A percentile compares a stretch with the other conserved stretches of the same genome.
Evolutionary conservation across 2,797 vertebrate species (phyloP).

Genomic region (Synanceia verrucosa): DNA sequence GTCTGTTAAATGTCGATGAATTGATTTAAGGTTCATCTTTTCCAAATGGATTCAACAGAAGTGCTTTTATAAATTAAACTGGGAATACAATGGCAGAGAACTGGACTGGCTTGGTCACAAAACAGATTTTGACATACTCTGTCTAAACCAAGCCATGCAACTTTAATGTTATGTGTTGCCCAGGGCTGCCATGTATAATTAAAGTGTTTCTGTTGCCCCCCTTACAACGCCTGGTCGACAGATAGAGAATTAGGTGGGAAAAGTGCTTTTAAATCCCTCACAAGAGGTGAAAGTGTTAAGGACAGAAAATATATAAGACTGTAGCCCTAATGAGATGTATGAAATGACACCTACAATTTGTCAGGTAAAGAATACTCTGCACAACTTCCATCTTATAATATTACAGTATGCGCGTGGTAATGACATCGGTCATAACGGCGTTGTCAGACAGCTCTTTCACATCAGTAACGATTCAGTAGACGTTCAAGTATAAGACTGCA

Average conservation of each 20-base stretch:
- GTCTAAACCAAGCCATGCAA: slow-evolving; percentile 74
- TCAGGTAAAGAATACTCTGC: neutral
- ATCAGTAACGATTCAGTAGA: neutral
- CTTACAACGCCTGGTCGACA: slow-evolving; percentile 36
- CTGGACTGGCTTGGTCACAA: slow-evolving; percentile 47
- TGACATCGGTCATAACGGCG: neutral
- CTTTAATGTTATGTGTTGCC: slow-evolving; percentile 77
- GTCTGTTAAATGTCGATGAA: slow-evolving; percentile 29
- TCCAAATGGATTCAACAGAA: slow-evolving; percentile 19
- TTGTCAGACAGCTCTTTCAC: neutral
- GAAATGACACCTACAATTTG: neutral
- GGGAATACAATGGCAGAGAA: slow-evolving; percentile 25
- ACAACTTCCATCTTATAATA: neutral
- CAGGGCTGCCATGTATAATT: slow-evolving; percentile 79
- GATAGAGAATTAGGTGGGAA: slow-evolving; percentile 50
- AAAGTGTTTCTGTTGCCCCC: slow-evolving; percentile 56
- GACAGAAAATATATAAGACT: neutral
- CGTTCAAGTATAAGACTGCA: neutral
- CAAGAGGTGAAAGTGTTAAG: slow-evolving; percentile 31
- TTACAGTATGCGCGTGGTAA: neutral
- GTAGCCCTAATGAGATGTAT: neutral
- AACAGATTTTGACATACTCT: slow-evolving; percentile 67
- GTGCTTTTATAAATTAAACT: slow-evolving; percentile 40
- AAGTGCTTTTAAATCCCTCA: slow-evolving; percentile 37
- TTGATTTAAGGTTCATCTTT: slow-evolving; percentile 1